Percentiles rank a stretch among this genome's conserved stretches.
Conservation (phyloP, 2,113 vertebrate genomes). For the Pteruthius melanotis region DNA sequence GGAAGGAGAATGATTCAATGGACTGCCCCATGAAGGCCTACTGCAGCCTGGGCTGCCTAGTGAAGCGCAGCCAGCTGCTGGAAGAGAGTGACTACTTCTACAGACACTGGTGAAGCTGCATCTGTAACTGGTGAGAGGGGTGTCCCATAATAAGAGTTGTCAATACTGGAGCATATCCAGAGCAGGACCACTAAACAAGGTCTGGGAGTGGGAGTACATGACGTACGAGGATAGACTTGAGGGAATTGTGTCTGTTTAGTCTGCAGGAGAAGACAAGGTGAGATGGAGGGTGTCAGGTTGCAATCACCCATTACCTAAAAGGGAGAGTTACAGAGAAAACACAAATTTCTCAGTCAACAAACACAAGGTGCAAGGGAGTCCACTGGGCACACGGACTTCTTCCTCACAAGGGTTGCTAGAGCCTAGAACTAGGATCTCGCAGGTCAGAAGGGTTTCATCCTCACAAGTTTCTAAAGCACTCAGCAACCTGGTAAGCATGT, state of each 20-base stretch:
- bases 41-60: neutral
- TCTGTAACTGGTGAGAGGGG: neutral
- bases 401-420: neutral
- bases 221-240: fast-evolving
- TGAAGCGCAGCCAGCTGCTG: neutral
- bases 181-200: neutral
- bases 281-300: neutral
- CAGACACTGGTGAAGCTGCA: neutral
- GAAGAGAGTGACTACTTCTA: neutral
- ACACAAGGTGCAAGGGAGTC: neutral
- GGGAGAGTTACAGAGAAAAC: neutral
- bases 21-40: neutral
- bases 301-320: neutral
- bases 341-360: neutral
- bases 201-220: neutral
- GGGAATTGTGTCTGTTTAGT: neutral
- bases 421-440: neutral
- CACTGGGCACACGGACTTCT: neutral
- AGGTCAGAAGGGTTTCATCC: neutral
- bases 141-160: neutral
- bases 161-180: neutral
- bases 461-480: neutral
- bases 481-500: too few species aligned
- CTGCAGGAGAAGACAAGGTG: neutral
- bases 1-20: neutral